Base-by-base conservation (phyloP, 2,797 vertebrate genomes). In the Pelodytes ibericus region DNA sequence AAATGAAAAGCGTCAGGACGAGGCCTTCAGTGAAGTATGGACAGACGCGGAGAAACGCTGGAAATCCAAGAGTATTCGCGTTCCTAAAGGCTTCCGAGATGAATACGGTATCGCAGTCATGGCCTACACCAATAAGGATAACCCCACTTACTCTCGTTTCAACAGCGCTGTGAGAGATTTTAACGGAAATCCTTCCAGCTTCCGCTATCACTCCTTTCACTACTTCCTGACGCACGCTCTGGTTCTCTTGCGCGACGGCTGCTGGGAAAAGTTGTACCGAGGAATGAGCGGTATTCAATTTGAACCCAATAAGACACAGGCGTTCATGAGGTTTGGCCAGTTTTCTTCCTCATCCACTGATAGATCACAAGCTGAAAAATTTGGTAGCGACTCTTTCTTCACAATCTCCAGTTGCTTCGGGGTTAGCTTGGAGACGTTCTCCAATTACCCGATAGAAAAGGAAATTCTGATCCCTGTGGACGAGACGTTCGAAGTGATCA, bases 191-290 rank as follows among this genome's bases (percentile, higher is more conserved):
- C 74, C 82, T 1, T 63, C 77, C 11, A 20, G 84, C 30, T 89
- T 88, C 80, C 73, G 0, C 27, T 91, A 89, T 71, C 88, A 90
- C 1, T 90, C 85, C 18, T 79, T 90, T 15, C 88, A 91, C 68
- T 90, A 88, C 81, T 88, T 86, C 51, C 71, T 91, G 33, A 91
- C 87, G 0, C 84, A 84, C 61, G 88, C 85, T 4, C 75, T 89
- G 41, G 84, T 87, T 75, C 83, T 89, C 60, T 74, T 88, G 61
- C 85, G 84, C 53, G 47, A 75, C n/a, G 44, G 81, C 47, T 75
- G 30, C 36, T n/a, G n/a, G n/a, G 33, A 7, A 41, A 57, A 0
- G 1, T n/a, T 0, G 7, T 13, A 89, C 33, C 80, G 86, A 0
- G 58, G 82, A 25, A 63, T 81, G 8, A 83, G 77, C 58, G 63